Evolutionary conservation across 1,140 invertebrate genomes (phyloP).

Genomic region (Diachasmimorpha longicaudata): DNA sequence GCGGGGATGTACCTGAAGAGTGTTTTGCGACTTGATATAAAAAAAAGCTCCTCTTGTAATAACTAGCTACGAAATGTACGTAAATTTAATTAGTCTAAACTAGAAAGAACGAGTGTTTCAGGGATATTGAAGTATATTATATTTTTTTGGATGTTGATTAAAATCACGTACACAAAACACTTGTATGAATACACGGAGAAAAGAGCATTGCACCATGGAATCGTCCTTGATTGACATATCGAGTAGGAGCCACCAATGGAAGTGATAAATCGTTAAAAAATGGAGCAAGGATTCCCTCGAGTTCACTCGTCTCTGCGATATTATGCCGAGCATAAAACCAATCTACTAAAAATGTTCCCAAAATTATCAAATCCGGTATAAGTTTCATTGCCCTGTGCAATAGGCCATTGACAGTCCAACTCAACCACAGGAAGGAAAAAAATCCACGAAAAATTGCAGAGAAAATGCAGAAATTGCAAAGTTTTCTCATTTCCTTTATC

Average conservation of each 20-base stretch:
- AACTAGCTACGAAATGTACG: constrained; percentile 2
- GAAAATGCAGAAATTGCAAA: not conserved
- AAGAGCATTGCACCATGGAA: not conserved
- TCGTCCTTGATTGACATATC: not conserved
- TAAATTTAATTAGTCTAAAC: constrained; percentile 9
- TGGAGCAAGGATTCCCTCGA: constrained; percentile 2
- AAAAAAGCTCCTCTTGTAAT: constrained; percentile 13
- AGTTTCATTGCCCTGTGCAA: not conserved
- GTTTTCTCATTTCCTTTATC: not conserved
- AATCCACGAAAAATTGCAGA: too few relatives aligned
- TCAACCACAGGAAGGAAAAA: too few relatives aligned
- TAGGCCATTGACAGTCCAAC: not conserved
- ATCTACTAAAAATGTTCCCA: not conserved
- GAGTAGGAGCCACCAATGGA: not conserved
- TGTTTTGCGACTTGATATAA: constrained; percentile 27
- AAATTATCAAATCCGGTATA: not conserved
- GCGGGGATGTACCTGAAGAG: constrained; percentile 33
- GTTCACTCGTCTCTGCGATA: not conserved
- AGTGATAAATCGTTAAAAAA: not conserved
- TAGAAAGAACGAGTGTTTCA: constrained; percentile 16
- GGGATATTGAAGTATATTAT: not conserved
- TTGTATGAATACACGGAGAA: constrained; percentile 21
- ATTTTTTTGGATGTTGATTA: constrained; percentile 14
- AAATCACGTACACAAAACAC: constrained; percentile 29
- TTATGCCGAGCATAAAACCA: not conserved